Evolutionary conservation across 2,797 vertebrate species (phyloP), one percentile per base, ranked within the genome.

Genomic region (Heterohyrax brucei): DNA sequence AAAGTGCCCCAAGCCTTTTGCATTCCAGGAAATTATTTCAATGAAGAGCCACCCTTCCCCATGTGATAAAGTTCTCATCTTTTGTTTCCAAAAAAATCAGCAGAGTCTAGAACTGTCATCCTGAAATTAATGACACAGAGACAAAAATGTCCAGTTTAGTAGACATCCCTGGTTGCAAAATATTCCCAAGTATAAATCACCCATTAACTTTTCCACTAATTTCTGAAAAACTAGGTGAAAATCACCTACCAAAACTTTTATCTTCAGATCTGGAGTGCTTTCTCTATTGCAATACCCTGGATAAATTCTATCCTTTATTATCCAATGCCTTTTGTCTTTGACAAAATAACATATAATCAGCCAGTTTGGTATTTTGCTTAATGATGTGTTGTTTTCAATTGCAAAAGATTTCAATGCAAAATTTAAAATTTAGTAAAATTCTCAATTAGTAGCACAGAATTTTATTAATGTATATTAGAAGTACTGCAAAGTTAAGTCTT

Each of bases 381-480:
- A 48, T 26, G 5, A 44, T 21, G 50, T 21, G 18, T 10, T 28
- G 1, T 33, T 84, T 50, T 91, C 2, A 72, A 39, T 70, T 73
- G 39, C 10, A 44, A 91, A 78, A 92, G 18, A 87, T 80, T 95
- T 16, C 10, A 91, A 44, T 10, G 14, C 24, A 80, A 91, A 4
- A 87, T 59, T 61, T 68, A 91, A 78, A 80, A 86, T 72, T 89
- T 66, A 86, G 59, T 76, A 82, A 75, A 85, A 64, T 90, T 70
- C 7, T 50, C 88, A 88, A 39, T 30, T 70, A 76, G 2, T 56
- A 79, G 8, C 19, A 87, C 7, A 10, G 1, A 84, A 83, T 90
- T 76, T 46, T 44, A n/a, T 77, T 21, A 93, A 77, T 77, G 10
- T 53, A 61, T 3, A 44, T 89, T 46, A 79, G 48, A 81, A 95